Conservation (phyloP, 2,113 vertebrate genomes). For the Microcebus griseorufus region DNA sequence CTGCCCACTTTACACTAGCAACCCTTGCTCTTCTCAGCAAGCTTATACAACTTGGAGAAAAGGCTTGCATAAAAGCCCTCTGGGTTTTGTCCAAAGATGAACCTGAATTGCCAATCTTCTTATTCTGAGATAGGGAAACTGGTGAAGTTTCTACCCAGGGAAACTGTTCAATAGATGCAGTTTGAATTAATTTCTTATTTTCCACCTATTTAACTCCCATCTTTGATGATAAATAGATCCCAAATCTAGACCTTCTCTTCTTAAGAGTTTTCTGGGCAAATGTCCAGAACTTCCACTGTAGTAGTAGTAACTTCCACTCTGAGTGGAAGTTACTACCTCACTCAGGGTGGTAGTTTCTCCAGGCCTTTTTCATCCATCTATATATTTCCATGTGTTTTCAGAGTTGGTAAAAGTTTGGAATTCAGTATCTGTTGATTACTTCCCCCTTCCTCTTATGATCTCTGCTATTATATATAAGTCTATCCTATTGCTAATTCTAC, state of each 20-base stretch:
- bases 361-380: neutral
- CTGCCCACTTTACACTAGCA: neutral
- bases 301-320: neutral
- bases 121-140: neutral
- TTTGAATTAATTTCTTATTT: neutral
- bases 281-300: neutral
- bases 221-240: neutral
- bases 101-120: neutral
- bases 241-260: neutral
- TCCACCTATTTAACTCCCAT: neutral
- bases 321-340: neutral
- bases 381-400: neutral
- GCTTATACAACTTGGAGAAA: neutral
- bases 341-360: neutral
- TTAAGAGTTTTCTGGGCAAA: neutral
- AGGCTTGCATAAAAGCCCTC: neutral
- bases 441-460: neutral
- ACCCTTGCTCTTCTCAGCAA: neutral
- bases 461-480: neutral
- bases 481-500: neutral
- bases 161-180: neutral
- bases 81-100: neutral
- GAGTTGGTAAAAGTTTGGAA: neutral
- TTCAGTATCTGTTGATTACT: neutral
- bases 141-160: neutral